A percentile compares a stretch with the other conserved stretches of the same genome.
Evolutionary conservation across 2,888 invertebrate genomes (phyloP).

Genomic region (Ochropacha duplaris): DNA sequence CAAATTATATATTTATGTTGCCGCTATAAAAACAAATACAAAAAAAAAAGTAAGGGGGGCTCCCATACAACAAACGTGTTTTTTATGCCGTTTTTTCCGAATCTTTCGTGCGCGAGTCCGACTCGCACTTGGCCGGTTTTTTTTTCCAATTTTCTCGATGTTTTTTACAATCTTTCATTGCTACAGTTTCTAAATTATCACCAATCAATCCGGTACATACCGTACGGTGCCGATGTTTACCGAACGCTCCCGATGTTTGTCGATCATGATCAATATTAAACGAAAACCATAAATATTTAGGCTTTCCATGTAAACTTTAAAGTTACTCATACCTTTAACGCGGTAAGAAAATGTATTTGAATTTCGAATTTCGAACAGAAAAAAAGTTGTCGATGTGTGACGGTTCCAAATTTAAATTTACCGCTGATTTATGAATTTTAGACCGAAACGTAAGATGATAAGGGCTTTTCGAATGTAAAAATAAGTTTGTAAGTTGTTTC

Average conservation of each 20-base stretch:
- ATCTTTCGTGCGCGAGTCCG: too few species aligned
- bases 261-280: conserved; percentile 45
- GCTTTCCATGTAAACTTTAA: conserved; percentile 23
- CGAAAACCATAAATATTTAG: conserved; percentile 29
- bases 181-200: conserved; percentile 45
- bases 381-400: background rate
- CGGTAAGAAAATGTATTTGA: background rate
- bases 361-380: background rate
- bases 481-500: background rate
- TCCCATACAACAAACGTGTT: too few species aligned
- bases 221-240: conserved; percentile 24
- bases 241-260: conserved; percentile 32
- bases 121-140: too few species aligned
- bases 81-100: too few species aligned
- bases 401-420: background rate
- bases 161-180: conserved; percentile 20
- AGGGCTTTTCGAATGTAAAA: background rate
- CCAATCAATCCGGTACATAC: conserved; percentile 21
- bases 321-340: background rate
- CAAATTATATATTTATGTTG: too few species aligned
- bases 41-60: too few species aligned
- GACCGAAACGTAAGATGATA: background rate
- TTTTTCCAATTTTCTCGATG: conserved; percentile 15
- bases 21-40: too few species aligned
- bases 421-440: background rate